These are phyloP conservation scores for Meloidogyne exigua DNA, from an alignment of 1,140 invertebrate genomes.

Conservation along the genomic window DNA sequence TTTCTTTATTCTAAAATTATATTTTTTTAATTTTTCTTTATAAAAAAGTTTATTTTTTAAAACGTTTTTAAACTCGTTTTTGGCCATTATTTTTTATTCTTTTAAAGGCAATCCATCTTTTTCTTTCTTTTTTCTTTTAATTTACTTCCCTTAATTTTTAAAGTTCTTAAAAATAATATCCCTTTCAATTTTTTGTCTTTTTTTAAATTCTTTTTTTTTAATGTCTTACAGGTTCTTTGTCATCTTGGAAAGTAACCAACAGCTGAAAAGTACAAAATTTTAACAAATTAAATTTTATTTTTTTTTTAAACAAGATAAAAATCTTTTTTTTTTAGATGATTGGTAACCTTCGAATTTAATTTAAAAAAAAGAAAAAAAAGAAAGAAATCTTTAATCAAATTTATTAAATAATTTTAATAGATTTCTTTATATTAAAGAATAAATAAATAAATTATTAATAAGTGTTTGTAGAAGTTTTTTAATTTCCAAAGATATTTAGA, in stretches of 20 bases:
- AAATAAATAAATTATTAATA: no score
- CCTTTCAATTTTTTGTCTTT: not conserved
- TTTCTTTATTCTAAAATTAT: conserved; percentile 46
- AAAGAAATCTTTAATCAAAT: no score
- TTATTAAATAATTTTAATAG: no score
- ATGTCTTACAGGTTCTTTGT: conserved; percentile 41
- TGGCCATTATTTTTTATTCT: not conserved
- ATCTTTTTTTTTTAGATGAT: not conserved
- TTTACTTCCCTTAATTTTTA: not conserved
- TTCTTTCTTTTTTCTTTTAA: not conserved
- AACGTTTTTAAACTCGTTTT: not conserved
- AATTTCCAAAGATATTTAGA: no score
- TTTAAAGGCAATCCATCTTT: not conserved
- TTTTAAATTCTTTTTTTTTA: not conserved
- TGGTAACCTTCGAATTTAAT: no score
- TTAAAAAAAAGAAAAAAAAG: no score
- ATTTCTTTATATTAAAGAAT: no score
- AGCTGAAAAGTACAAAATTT: conserved; percentile 12
- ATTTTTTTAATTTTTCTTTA: not conserved
- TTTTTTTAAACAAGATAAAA: not conserved
- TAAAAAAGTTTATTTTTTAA: not conserved
- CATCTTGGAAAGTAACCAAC: conserved; percentile 50
- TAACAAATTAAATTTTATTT: no score
- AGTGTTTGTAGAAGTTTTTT: no score
- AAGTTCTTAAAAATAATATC: not conserved